Conservation (phyloP, 2,888 invertebrate species). For the Agriopis aurantiaria region DNA sequence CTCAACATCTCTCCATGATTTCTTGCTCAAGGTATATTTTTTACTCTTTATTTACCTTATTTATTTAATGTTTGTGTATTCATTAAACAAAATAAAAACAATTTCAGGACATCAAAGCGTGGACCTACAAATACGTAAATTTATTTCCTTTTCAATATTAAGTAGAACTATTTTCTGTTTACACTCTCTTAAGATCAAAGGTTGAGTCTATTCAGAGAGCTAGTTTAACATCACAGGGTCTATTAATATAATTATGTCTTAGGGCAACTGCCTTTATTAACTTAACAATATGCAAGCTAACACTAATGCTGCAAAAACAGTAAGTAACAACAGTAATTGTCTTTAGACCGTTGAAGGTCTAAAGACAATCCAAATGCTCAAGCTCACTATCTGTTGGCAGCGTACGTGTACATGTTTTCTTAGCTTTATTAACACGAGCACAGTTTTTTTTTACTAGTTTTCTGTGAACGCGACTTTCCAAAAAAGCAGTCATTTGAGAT, state of each 20-base stretch:
- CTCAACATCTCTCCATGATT: neutral
- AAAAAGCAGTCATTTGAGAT: too few relatives aligned
- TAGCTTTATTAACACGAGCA: too few relatives aligned
- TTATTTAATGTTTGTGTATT: conserved; percentile 10
- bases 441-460: too few relatives aligned
- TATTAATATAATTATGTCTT: neutral
- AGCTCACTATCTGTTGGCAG: too few relatives aligned
- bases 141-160: conserved; percentile 3
- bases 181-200: neutral
- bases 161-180: neutral
- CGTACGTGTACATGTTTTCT: too few relatives aligned
- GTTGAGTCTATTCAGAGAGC: neutral
- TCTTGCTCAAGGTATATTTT: conserved; percentile 1
- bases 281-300: too few relatives aligned
- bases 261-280: neutral
- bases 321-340: too few relatives aligned
- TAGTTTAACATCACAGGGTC: neutral
- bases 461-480: too few relatives aligned
- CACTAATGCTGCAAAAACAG: too few relatives aligned
- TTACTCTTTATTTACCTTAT: neutral
- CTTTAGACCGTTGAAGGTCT: too few relatives aligned
- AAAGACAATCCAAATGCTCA: too few relatives aligned
- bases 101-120: conserved; percentile 1
- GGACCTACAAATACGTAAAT: neutral
- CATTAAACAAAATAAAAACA: conserved; percentile 2